phyloP scores from a whole-genome alignment of 1,140 invertebrate genomes.

The Lamellibrachia luymesi region DNA sequence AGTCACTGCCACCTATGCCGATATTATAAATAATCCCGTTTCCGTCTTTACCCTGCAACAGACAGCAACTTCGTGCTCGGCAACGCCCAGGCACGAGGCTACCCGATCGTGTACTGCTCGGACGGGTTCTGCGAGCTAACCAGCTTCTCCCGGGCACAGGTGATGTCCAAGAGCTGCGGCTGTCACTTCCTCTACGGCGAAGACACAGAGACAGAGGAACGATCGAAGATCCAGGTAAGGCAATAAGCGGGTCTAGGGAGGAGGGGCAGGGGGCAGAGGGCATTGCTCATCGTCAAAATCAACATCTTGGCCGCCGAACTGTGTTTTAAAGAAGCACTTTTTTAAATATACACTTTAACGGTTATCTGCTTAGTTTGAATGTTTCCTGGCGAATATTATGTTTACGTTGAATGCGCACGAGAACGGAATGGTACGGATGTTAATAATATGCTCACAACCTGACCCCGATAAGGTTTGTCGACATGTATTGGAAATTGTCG shows the following conservation, averaged over 20 bases:
- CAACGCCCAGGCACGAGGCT: constrained; percentile 88
- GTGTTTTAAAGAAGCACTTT: not conserved
- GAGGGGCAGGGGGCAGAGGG: constrained; percentile 88
- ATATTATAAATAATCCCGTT: constrained; percentile 25
- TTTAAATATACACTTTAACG: no score
- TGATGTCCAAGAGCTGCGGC: constrained; percentile 84
- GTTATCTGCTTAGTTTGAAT: no score
- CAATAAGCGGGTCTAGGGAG: constrained; percentile 78
- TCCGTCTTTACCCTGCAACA: constrained; percentile 60
- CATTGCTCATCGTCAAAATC: constrained; percentile 93
- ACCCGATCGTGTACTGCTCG: constrained; percentile 96
- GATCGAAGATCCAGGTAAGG: constrained; percentile 68
- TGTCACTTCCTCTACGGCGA: constrained; percentile 93
- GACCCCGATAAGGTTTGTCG: no score
- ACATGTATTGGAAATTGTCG: no score
- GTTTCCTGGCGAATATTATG: no score
- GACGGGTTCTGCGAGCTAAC: constrained; percentile 97
- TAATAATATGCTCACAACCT: no score
- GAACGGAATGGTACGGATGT: no score
- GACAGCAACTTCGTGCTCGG: constrained; percentile 97
- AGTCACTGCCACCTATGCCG: not conserved
- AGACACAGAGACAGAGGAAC: constrained; percentile 86
- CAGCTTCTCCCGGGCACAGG: constrained; percentile 80
- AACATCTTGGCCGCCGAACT: constrained; percentile 70
- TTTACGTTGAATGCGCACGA: no score